Base-by-base conservation (phyloP, 2,797 vertebrate species). In the Gallinago solitaria region DNA sequence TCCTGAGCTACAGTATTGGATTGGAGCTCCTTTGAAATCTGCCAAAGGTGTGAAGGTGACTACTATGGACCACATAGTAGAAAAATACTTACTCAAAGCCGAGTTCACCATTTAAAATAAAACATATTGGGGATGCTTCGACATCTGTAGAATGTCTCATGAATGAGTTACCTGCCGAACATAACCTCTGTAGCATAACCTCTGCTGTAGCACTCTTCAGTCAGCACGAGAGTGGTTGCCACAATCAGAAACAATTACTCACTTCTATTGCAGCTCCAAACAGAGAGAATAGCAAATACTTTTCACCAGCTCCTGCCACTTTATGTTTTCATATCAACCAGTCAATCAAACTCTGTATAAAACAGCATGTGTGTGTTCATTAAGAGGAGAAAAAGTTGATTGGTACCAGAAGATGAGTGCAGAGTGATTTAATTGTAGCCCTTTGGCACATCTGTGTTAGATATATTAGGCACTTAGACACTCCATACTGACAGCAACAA, bases 361-460 rank as follows among this genome's bases (percentile, higher is more conserved):
- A 96, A 83, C 94, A 90, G 89, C 92, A 59, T 93, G 92, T 95
- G 89, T 90, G 89, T 92, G 53, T 94, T 97, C 95, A 97, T 96
- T 96, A 97, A 87, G 91, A 89, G 41, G 60, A 96, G 81, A 94
- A 97, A 91, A 97, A 88, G 86, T 91, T 96, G 95, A 93, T 96
- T 96, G 91, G 93, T 86, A 95, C 51, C 81, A 91, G 92, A 96
- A 96, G 95, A 97, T 79, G 93, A 96, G 93, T 68, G 80, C 77
- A 83, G 91, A 92, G 60, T 93, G 94, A 94, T 95, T 97, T 97
- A 97, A 96, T 97, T 97, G 95, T 70, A 94, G 91, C 86, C 87
- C 82, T 95, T 97, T 94, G 90, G 91, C 87, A 94, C 80, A 73
- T 94, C 94, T 94, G 81, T 80, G 77, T 90, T 85, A 86, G 78